Evolutionary conservation across 37 sponge, comb jelly and placozoan species (phyloP).

Genomic region (Oopsacas minuta): DNA sequence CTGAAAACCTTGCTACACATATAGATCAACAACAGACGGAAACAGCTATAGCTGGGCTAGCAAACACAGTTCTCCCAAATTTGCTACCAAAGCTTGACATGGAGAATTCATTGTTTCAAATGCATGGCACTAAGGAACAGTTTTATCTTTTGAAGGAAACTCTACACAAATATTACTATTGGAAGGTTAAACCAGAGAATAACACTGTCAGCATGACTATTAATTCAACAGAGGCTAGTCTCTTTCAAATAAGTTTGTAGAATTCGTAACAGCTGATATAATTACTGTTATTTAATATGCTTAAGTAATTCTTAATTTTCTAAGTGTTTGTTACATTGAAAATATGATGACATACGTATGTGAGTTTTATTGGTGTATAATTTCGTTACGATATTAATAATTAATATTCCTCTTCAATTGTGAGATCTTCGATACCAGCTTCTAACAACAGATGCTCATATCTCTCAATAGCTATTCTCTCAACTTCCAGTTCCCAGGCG

Average conservation of each 20-base stretch:
- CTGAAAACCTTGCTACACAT: not conserved
- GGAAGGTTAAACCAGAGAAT: not conserved
- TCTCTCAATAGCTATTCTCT: not conserved
- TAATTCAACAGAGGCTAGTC: not conserved
- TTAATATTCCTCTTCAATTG: not conserved
- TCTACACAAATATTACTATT: not conserved
- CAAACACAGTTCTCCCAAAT: not conserved
- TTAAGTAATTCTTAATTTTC: not conserved
- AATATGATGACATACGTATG: not conserved
- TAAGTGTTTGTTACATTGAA: not conserved
- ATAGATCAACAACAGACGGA: not conserved
- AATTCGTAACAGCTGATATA: not conserved
- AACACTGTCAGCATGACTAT: not conserved
- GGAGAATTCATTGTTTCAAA: not conserved
- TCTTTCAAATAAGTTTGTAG: not conserved
- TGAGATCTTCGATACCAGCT: not conserved
- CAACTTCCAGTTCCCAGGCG: not conserved
- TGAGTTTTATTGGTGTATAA: not conserved
- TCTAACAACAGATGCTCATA: not conserved
- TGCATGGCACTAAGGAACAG: not conserved
- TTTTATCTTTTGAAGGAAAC: not conserved
- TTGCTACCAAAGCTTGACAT: not conserved
- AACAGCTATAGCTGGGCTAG: not conserved
- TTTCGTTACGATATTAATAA: too few relatives aligned
- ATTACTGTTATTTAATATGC: not conserved